Base-by-base conservation (phyloP, 2,113 vertebrate species). In the Leptobrachium leishanense region DNA sequence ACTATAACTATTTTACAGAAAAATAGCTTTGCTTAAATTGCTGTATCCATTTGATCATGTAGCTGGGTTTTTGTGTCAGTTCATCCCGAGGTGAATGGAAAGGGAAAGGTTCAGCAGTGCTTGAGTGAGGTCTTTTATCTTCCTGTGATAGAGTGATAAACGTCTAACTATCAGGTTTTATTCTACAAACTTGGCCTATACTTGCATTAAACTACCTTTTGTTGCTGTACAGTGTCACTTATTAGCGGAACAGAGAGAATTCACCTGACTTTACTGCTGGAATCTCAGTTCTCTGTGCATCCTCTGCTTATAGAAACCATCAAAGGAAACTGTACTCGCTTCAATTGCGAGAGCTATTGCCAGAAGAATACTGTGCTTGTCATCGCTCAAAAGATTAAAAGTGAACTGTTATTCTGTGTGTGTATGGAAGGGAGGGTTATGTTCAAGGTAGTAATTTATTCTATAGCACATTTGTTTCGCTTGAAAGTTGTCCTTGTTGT, bases 141-240 rank as follows among this genome's bases (percentile, higher is more conserved):
- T 82, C 65, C 79, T 85, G 74, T 77, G 75, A 86, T 84, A 79
- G 41, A 79, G 43, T 20, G 74, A 46, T n/a, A 75, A 82, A 78
- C 79, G 87, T 84, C 42, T 85, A 83, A 82, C 84, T 84, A 67
- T 82, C 85, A 85, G 70, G 59, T 68, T 75, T 76, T 82, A 84
- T 90, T 90, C 85, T 55, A 82, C 84, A 84, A 15, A 2, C 75
- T 67, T 87, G 73, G 75, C 81, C 82, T 85, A 86, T 15, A 65
- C 57, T 46, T 74, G 85, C 85, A 87, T 83, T 73, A 85, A 81
- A 68, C 84, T 89, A 82, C 85, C 82, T 0, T 2, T 78, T 84
- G 87, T 83, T 89, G 82, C 70, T 44, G 46, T 81, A 72, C 70
- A 0, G 0, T 0, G 57, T 74, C 44, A 86, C 75, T 82, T 84